These are phyloP conservation scores for Catocala fraxini DNA, from an alignment of 2,888 invertebrate genomes.

Conservation along the genomic window DNA sequence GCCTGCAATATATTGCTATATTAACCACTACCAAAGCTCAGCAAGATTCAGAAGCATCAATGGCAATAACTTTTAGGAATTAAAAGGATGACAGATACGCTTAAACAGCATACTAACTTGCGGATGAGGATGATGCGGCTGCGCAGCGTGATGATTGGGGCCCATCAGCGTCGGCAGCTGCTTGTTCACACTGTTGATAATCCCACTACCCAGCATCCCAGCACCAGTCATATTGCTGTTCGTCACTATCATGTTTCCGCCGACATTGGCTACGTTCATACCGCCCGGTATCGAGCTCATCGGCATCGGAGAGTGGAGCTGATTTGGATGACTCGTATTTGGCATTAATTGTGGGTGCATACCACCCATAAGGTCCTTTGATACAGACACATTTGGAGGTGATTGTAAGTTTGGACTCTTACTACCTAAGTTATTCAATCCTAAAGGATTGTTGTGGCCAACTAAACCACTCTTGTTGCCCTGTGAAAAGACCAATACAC, in stretches of 20 bases:
- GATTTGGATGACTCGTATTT: conserved; percentile 91
- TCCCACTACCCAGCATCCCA: conserved; percentile 91
- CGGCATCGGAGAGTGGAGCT: conserved; percentile 88
- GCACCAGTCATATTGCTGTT: conserved; percentile 91
- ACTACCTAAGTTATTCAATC: conserved; percentile 92
- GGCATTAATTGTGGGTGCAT: conserved; percentile 91
- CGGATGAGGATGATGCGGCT: conserved; percentile 81
- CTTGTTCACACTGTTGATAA: conserved; percentile 93
- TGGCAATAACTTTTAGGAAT: background rate
- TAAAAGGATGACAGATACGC: too few relatives aligned
- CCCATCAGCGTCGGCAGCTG: conserved; percentile 90
- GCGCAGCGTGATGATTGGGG: conserved; percentile 81
- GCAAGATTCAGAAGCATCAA: too few relatives aligned
- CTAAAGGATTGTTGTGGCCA: conserved; percentile 91
- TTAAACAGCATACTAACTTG: conserved; percentile 66
- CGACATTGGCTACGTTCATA: conserved; percentile 90
- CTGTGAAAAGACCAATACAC: conserved; percentile 87
- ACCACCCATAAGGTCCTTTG: conserved; percentile 93
- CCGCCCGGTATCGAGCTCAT: conserved; percentile 92
- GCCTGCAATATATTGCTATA: conserved; percentile 69
- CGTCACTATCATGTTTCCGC: conserved; percentile 93
- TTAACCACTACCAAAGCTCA: conserved; percentile 1
- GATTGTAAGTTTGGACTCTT: conserved; percentile 95
- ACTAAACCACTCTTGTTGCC: conserved; percentile 91
- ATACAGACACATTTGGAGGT: conserved; percentile 93